Conservation (phyloP, 1,140 invertebrate species). For the Heliconius hewitsoni region DNA sequence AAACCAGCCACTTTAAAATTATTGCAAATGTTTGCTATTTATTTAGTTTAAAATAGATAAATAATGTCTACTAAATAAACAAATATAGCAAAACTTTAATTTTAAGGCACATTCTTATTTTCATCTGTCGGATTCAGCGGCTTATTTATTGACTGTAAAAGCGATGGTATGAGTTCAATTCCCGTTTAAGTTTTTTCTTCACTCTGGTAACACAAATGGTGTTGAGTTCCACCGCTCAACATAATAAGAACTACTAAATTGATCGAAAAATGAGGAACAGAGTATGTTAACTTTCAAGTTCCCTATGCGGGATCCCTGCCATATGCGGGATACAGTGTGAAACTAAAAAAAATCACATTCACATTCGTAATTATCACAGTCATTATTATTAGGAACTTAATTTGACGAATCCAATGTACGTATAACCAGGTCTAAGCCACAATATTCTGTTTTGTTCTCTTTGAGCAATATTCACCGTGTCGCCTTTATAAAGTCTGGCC, state of each 20-base stretch:
- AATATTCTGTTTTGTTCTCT: conserved; percentile 67
- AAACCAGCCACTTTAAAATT: background rate
- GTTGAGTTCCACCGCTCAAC: too few relatives aligned
- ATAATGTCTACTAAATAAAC: background rate
- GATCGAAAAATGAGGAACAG: too few relatives aligned
- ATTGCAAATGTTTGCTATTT: background rate
- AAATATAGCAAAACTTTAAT: background rate
- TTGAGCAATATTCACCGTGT: conserved; percentile 63
- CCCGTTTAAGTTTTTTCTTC: too few relatives aligned
- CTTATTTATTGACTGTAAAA: too few relatives aligned
- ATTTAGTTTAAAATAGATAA: background rate
- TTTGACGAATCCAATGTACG: conserved; percentile 71
- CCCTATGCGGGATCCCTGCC: too few relatives aligned
- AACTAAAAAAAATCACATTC: background rate
- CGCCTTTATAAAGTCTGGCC: conserved; percentile 55
- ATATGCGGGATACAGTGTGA: too few relatives aligned
- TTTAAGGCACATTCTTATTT: background rate
- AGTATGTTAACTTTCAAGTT: too few relatives aligned
- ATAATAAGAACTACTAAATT: too few relatives aligned
- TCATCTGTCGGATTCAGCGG: too few relatives aligned
- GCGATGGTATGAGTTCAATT: too few relatives aligned
- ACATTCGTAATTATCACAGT: conserved; percentile 28
- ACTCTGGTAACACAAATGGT: too few relatives aligned
- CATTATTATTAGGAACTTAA: conserved; percentile 68
- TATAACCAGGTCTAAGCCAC: conserved; percentile 63